Base-by-base conservation (phyloP, 2,888 invertebrate genomes). In the Calephelis perditalis region DNA sequence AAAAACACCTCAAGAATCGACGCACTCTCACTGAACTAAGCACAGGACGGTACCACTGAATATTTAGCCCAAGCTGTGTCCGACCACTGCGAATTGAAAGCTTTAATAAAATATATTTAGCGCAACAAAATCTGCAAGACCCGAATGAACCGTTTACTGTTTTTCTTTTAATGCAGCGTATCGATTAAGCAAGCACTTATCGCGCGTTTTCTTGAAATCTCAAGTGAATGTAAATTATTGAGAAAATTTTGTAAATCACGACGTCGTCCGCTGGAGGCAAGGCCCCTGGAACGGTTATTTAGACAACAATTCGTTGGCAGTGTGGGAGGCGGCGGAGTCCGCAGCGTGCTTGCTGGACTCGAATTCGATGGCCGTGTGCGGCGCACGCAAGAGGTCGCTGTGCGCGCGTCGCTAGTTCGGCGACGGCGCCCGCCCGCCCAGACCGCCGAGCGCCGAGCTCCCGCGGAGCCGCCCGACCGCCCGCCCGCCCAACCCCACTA, bases 21-120 rank as follows among this genome's bases (percentile, higher is more conserved):
- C 81, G 81, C 86, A 86, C 86, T 81, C 76, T 78, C 85, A 88
- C 86, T 82, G 76, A 79, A 90, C 89, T 89, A 90, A 90, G 89
- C 89, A 83, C 81, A 73, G 82, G 86, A 82, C 81, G 81, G 83
- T 79, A 84, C 78, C 77, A 79, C 85, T 79, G 78, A 77, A 69
- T 68, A 71, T 64, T 26, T 71, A 72, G 70, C 75, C 72, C 75
- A 71, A 76, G 73, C 73, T 70, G 69, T 69, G 66, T 70, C 67
- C 70, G 69, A 75, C 65, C 76, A 77, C 78, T 69, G 71, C 74
- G 72, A 72, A 71, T 69, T 75, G 65, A 67, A 75, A 84, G 76
- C 73, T 71, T 64, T 71, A 68, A 72, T 62, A 62, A 59, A 71
- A 72, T 73, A 76, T 74, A 72, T 70, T 73, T 73, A 81, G 78